Evolutionary conservation across 2,113 vertebrate genomes (phyloP), one percentile per base, ranked within the genome.

Genomic region (Dipodomys merriami): DNA sequence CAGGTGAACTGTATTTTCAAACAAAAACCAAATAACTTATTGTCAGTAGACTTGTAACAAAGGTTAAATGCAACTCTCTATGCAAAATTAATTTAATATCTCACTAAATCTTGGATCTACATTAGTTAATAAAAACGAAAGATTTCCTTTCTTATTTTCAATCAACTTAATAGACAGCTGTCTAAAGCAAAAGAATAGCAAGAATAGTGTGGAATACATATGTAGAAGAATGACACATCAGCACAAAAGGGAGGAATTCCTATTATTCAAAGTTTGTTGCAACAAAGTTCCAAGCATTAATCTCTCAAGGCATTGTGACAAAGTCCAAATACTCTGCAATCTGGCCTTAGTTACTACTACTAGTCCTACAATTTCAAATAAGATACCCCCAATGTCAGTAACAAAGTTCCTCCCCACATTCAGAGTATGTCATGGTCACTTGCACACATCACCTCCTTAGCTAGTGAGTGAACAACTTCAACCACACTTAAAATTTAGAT

Each of bases 161-260:
- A 90, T 88, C 49, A 79, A 44, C 86, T 88, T 81, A 84, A 95
- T 90, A 90, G 53, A 78, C 3, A 95, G 33, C 20, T 77, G 57
- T 49, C 57, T 94, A 95, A 69, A 86, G 27, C 39, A 91, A 92
- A 88, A 80, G 30, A 2, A 83, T 44, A 8, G 72, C 49, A 33
- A 91, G 80, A 9, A n/a, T 13, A 81, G 64, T 15, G 6, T 73
- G 9, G 49, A 22, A 20, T 53, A 60, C 2, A 74, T 13, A 72
- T 67, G 1, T 71, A 78, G 79, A 86, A 89, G 44, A 33, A 82
- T 23, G 25, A 86, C 13, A 77, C 18, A 71, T 29, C 20, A 83
- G 60, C 29, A 68, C 22, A 88, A 89, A 79, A 79, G 44, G 23
- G 68, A 74, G 2, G 5, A 39, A 39, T 39, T 39, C 39, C 39